Evolutionary conservation across 2,888 invertebrate species (phyloP).

Genomic region (Drosophila dives): DNA sequence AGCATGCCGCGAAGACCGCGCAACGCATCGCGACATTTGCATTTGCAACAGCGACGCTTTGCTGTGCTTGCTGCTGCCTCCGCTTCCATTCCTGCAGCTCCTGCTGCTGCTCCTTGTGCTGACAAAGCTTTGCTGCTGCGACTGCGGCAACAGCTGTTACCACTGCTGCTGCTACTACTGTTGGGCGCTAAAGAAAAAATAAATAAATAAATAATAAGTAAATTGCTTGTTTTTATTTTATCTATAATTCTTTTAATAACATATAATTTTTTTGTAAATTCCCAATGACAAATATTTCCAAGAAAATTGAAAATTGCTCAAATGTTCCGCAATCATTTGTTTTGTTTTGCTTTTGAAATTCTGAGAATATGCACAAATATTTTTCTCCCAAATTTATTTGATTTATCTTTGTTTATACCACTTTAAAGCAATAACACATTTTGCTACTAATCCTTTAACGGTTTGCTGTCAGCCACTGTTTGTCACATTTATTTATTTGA

Average conservation of each 20-base stretch:
- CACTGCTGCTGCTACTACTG: conserved; percentile 53
- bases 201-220: not conserved
- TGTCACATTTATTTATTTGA: conserved; percentile 8
- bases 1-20: conserved; percentile 71
- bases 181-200: conserved; percentile 11
- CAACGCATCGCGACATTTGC: conserved; percentile 80
- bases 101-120: conserved; percentile 23
- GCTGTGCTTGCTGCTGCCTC: conserved; percentile 28
- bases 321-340: not conserved
- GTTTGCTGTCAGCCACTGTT: not conserved
- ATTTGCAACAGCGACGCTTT: conserved; percentile 81
- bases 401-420: not conserved
- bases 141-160: conserved; percentile 78
- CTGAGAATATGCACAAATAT: not conserved
- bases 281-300: not conserved
- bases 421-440: not conserved
- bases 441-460: not conserved
- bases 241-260: not conserved
- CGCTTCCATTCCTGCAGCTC: not conserved
- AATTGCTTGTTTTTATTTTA: not conserved
- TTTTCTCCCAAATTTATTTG: not conserved
- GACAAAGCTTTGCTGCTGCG: conserved; percentile 74
- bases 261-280: not conserved
- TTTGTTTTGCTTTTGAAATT: not conserved
- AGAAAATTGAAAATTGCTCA: not conserved